Percentiles rank a stretch among this genome's conserved stretches.
phyloP scores from a whole-genome alignment of 2,888 invertebrate species.

The Acleris holmiana region DNA sequence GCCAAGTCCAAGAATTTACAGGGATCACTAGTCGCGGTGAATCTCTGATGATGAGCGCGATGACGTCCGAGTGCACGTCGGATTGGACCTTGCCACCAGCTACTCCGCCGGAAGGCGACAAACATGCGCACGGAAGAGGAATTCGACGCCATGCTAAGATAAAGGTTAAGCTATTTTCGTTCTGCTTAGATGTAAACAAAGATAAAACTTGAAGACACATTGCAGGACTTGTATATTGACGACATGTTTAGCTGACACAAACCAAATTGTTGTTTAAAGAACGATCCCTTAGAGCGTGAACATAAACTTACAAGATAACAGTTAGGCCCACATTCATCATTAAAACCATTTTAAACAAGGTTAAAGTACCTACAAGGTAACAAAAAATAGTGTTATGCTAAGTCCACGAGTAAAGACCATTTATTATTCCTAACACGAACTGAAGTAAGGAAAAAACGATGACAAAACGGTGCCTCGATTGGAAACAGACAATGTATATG shows the following conservation, averaged over 20 bases:
- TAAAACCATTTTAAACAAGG: background rate
- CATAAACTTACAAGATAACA: background rate
- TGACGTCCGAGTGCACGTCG: conserved; percentile 7
- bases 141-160: conserved; percentile 29
- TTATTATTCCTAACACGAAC: conserved; percentile 11
- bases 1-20: conserved; percentile 19
- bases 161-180: conserved; percentile 33
- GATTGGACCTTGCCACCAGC: conserved; percentile 28
- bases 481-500: conserved; percentile 12
- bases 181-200: conserved; percentile 30
- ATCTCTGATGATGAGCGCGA: background rate
- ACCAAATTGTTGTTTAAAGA: background rate
- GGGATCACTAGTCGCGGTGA: conserved; percentile 24
- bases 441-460: background rate
- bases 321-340: background rate
- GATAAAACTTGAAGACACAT: conserved; percentile 3
- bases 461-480: background rate
- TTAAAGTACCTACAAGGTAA: conserved; percentile 1
- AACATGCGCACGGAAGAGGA: conserved; percentile 28
- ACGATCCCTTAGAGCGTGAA: background rate
- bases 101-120: conserved; percentile 25
- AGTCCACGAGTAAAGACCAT: background rate
- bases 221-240: background rate
- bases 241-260: background rate
- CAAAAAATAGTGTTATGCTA: conserved; percentile 1